Base-by-base conservation (phyloP, 2,888 invertebrate genomes). In the Melinaea marsaeus region DNA sequence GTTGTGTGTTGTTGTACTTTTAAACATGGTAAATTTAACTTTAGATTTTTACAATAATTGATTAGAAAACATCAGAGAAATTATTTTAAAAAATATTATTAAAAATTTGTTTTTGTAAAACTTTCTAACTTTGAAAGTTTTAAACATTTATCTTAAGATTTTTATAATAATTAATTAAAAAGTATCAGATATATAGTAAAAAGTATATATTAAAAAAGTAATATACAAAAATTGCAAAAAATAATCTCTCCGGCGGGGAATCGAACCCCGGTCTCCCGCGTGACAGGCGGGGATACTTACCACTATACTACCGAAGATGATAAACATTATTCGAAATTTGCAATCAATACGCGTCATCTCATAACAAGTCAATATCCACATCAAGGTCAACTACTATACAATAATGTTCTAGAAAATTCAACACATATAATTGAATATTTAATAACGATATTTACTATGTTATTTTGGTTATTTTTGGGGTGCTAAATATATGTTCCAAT, bases 241-340 rank as follows among this genome's bases (percentile, higher is more conserved):
- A 32, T 0, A 2, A 7, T 47, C 73, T 75, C 74, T 71, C 85
- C 90, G 88, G 89, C 91, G 88, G 90, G 90, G 91, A 91, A 91
- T 91, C 90, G 91, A 91, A 91, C 91, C 90, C 90, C 89, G 90
- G 91, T 91, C 91, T 91, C 90, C 90, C 90, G 90, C 90, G 90
- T 90, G 90, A 91, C 90, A 91, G 90, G 91, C 91, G 90, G 91
- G 90, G 90, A 91, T 91, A 90, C 91, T 91, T 68, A 90, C 90
- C 91, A 91, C 90, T 91, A 91, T 90, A 91, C 90, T 90, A 91
- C 90, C 90, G 90, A 88, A 85, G 89, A 89, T 60, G 51, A 3
- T 51, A 32, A 7, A 4, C 3, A 4, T 1, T 6, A 0, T 3
- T 1, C 22, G 51, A 51, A 51, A 51, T 51, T 22, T 22, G 51